A percentile compares a stretch with the other conserved stretches of the same genome.
Evolutionary conservation across 2,888 invertebrate genomes (phyloP).

Genomic region (Malacosoma neustria): DNA sequence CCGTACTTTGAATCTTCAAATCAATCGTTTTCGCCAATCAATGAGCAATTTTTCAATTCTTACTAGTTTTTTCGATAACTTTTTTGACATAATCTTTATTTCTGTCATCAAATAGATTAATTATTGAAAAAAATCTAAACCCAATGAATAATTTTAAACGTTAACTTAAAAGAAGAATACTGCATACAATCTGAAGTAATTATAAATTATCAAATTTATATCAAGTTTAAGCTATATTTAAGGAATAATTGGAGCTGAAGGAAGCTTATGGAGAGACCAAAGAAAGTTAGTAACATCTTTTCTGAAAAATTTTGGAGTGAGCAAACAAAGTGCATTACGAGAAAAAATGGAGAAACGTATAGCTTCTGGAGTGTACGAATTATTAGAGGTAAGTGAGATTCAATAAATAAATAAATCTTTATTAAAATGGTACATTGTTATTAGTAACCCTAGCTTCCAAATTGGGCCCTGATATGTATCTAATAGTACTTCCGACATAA

Average conservation of each 20-base stretch:
- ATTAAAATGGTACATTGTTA: too few relatives aligned
- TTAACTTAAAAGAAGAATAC: not conserved
- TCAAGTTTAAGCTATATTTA: conserved; percentile 7
- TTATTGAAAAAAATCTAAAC: not conserved
- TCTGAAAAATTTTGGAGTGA: conserved; percentile 83
- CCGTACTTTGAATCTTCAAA: too few relatives aligned
- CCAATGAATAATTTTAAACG: not conserved
- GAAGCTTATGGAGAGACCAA: conserved; percentile 88
- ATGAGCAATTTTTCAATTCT: too few relatives aligned
- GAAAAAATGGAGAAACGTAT: conserved; percentile 80
- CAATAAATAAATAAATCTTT: too few relatives aligned
- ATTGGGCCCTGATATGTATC: too few relatives aligned
- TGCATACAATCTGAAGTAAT: not conserved
- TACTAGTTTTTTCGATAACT: too few relatives aligned
- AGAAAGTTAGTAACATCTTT: conserved; percentile 82
- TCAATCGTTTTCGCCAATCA: too few relatives aligned
- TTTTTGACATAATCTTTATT: too few relatives aligned
- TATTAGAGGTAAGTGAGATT: conserved; percentile 73
- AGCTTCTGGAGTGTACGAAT: conserved; percentile 74
- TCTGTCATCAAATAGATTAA: too few relatives aligned
- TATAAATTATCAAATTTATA: not conserved
- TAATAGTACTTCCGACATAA: too few relatives aligned
- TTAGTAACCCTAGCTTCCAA: too few relatives aligned
- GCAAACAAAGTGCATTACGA: conserved; percentile 76
- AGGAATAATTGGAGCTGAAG: conserved; percentile 91